Percentiles rank a stretch among this genome's conserved stretches.
Evolutionary conservation across 2,797 vertebrate genomes (phyloP).

Genomic region (Falco naumanni): DNA sequence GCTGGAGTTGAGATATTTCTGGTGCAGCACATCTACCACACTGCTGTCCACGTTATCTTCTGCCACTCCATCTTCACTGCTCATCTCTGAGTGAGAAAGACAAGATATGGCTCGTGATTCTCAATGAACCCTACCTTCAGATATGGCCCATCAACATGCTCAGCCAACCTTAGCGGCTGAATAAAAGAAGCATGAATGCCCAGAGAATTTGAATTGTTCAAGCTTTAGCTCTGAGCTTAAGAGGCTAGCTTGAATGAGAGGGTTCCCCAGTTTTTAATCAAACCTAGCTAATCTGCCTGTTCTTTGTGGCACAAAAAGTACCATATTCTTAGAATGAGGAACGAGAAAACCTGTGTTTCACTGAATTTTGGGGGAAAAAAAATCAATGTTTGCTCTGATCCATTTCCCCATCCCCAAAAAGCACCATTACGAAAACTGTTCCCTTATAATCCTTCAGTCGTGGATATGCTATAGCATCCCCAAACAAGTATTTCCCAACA

Average conservation of each 20-base stretch:
- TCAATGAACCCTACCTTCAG: neutral
- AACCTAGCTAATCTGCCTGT: neutral
- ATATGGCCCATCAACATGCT: neutral
- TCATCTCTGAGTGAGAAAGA: slow-evolving; percentile 2
- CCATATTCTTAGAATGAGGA: neutral
- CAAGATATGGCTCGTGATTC: neutral
- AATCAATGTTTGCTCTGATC: neutral
- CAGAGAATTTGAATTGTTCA: neutral
- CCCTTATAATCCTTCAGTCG: neutral
- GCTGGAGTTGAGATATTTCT: slow-evolving; percentile 65
- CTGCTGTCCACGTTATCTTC: neutral
- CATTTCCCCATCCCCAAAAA: neutral
- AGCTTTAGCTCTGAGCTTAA: neutral
- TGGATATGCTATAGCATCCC: neutral
- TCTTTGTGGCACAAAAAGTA: neutral
- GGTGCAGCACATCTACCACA: slow-evolving; percentile 62
- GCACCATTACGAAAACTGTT: neutral
- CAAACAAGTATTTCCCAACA: neutral
- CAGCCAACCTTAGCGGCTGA: neutral
- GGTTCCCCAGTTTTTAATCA: neutral
- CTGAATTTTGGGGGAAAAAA: neutral
- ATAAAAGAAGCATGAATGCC: neutral
- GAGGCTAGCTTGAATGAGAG: neutral
- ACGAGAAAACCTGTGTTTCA: neutral
- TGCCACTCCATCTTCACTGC: slow-evolving; percentile 21